Evolutionary conservation across 2,888 invertebrate genomes (phyloP).

Genomic region (Drosophila leonis): DNA sequence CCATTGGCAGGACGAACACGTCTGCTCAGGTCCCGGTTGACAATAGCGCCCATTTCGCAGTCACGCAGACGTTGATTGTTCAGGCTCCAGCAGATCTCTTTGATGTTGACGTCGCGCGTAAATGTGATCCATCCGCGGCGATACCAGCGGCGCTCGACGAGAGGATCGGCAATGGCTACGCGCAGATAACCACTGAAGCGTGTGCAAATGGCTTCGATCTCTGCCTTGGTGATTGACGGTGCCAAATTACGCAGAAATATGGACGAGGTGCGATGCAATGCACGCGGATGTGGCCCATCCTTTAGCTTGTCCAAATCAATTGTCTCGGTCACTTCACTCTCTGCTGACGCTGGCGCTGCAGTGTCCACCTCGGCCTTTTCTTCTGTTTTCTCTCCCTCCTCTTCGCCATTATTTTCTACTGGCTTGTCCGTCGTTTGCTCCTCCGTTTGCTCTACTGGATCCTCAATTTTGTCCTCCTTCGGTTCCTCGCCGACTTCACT

Average conservation of each 20-base stretch:
- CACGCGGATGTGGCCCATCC: conserved; percentile 87
- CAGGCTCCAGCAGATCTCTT: conserved; percentile 99
- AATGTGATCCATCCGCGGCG: conserved; percentile 99
- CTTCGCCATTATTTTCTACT: conserved; percentile 57
- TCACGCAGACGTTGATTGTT: conserved; percentile 92
- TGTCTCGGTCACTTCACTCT: conserved; percentile 75
- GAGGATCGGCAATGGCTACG: conserved; percentile 98
- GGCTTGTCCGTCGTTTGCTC: conserved; percentile 35
- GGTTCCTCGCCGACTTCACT: conserved; percentile 37
- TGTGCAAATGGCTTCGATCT: conserved; percentile 97
- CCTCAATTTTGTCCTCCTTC: conserved; percentile 1
- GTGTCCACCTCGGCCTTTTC: conserved; percentile 14
- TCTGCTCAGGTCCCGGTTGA: conserved; percentile 97
- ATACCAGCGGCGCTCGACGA: conserved; percentile 98
- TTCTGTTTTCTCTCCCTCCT: conserved; percentile 20
- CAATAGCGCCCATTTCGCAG: conserved; percentile 90
- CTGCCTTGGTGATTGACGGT: conserved; percentile 97
- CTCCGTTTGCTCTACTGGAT: conserved; percentile 76
- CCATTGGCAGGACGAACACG: conserved; percentile 97
- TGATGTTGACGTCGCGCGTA: conserved; percentile 97
- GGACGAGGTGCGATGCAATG: conserved; percentile 97
- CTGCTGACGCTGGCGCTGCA: background rate
- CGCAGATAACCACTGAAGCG: conserved; percentile 97
- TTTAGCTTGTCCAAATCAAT: conserved; percentile 86
- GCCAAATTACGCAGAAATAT: conserved; percentile 98